These are phyloP conservation scores for Chironomus tepperi DNA, from an alignment of 1,140 invertebrate species.

Conservation along the genomic window DNA sequence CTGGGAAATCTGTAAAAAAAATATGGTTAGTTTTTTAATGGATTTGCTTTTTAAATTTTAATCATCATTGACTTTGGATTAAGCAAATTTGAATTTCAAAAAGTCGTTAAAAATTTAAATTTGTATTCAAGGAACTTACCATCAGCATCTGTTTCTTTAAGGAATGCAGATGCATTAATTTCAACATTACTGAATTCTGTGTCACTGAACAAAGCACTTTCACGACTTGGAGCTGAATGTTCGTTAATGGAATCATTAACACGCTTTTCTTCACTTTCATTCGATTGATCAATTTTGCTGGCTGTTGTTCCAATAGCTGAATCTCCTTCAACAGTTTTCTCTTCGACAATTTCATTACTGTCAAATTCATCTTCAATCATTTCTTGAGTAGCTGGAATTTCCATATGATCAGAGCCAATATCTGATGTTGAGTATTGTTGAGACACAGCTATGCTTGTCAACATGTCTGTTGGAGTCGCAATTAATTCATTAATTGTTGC, in stretches of 20 bases:
- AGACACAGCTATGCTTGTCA: too few species aligned
- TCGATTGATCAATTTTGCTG: neutral
- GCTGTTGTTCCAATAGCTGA: neutral
- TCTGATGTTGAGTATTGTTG: too few species aligned
- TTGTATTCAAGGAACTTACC: neutral
- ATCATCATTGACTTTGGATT: neutral
- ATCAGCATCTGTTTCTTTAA: neutral
- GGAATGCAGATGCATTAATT: neutral
- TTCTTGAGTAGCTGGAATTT: neutral
- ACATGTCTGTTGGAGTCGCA: too few species aligned
- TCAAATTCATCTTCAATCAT: neutral
- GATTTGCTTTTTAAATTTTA: neutral
- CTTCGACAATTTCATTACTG: neutral
- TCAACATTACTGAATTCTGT: neutral
- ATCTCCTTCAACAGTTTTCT: neutral
- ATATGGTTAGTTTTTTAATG: neutral
- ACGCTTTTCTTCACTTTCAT: neutral
- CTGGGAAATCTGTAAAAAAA: neutral
- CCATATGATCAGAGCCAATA: neutral
- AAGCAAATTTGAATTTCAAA: neutral
- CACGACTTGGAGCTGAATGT: neutral
- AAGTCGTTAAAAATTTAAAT: neutral
- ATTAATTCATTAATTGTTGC: too few species aligned
- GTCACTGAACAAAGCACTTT: neutral
- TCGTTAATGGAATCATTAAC: neutral